These are phyloP conservation scores for Muntiacus muntjak DNA, from an alignment of 2,113 vertebrate genomes.

Conservation along the genomic window DNA sequence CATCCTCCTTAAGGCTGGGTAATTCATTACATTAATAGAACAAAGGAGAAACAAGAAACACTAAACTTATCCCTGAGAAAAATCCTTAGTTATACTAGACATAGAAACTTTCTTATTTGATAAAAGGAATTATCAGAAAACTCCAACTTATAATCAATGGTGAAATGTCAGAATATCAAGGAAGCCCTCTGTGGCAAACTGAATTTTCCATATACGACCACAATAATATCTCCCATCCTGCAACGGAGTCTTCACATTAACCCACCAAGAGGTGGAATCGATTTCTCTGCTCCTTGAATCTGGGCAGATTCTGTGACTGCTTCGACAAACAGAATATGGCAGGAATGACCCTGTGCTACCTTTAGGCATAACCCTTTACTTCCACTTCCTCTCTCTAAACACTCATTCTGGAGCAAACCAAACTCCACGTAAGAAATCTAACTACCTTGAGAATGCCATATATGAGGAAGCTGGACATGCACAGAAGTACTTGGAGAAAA, in stretches of 20 bases:
- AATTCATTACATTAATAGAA: background rate
- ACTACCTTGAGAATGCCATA: background rate
- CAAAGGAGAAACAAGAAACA: background rate
- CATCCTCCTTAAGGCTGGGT: background rate
- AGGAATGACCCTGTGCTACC: background rate
- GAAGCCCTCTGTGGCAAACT: background rate
- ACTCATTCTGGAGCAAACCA: background rate
- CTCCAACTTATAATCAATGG: background rate
- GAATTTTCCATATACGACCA: background rate
- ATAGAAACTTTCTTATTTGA: background rate
- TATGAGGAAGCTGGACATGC: background rate
- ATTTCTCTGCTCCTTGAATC: background rate
- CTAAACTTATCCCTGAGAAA: background rate
- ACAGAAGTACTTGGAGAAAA: background rate
- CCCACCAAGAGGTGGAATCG: background rate
- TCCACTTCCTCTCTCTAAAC: background rate
- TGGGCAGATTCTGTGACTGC: background rate
- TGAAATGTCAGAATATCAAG: background rate
- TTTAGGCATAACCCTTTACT: background rate
- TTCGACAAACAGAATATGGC: background rate
- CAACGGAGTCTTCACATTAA: background rate
- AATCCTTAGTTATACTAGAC: background rate
- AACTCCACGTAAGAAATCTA: background rate
- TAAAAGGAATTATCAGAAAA: background rate
- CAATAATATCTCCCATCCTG: background rate